A percentile compares a stretch with the other conserved stretches of the same genome.
phyloP scores from a whole-genome alignment of 2,113 vertebrate genomes.

The Onychostoma macrolepis region DNA sequence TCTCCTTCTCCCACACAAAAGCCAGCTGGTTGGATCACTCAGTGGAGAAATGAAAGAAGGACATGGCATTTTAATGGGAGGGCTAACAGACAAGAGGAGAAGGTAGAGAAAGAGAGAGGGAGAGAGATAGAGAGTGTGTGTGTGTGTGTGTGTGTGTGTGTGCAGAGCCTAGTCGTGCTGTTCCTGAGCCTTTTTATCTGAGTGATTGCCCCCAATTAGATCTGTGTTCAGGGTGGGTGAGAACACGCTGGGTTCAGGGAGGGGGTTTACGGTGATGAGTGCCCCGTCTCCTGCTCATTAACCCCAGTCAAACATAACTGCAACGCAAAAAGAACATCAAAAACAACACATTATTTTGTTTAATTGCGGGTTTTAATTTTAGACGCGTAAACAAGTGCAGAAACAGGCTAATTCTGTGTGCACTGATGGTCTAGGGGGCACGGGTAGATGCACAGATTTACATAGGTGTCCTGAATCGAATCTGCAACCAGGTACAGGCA shows the following conservation, averaged over 20 bases:
- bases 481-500: background rate
- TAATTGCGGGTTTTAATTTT: conserved; percentile 39
- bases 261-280: conserved; percentile 38
- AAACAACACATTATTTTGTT: conserved; percentile 40
- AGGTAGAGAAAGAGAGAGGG: conserved; percentile 59
- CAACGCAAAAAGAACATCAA: conserved; percentile 41
- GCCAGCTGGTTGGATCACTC: conserved; percentile 55
- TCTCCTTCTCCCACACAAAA: conserved; percentile 68
- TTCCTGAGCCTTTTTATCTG: conserved; percentile 71
- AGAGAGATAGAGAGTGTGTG: conserved; percentile 53
- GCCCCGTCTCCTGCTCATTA: conserved; percentile 43
- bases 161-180: conserved; percentile 59
- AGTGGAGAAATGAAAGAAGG: conserved; percentile 66
- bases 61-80: conserved; percentile 74
- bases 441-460: conserved; percentile 61
- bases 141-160: background rate
- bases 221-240: conserved; percentile 70
- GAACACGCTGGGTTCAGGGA: conserved; percentile 65
- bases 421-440: conserved; percentile 1
- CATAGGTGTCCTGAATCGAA: conserved; percentile 45
- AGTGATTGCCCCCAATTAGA: conserved; percentile 80
- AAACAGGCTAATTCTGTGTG: background rate
- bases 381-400: conserved; percentile 14
- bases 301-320: conserved; percentile 37
- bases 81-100: conserved; percentile 46